Evolutionary conservation across 1,140 invertebrate species (phyloP).

Genomic region (Ceratina japonica): DNA sequence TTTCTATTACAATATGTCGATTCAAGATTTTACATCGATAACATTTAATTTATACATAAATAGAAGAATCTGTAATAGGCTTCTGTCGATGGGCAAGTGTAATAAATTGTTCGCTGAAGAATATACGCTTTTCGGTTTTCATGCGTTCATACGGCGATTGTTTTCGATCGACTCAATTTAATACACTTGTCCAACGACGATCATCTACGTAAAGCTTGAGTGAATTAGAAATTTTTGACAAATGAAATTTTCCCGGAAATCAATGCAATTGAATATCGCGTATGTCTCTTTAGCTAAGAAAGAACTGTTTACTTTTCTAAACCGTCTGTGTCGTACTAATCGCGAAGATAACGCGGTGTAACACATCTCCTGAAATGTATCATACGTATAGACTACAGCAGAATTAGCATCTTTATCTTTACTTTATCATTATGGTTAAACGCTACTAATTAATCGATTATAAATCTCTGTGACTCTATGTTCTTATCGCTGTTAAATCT

Average conservation of each 20-base stretch:
- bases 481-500: conserved; percentile 55
- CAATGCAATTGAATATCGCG: conserved; percentile 6
- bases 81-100: conserved; percentile 30
- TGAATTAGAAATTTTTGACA: conserved; percentile 2
- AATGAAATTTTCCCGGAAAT: conserved; percentile 9
- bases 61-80: conserved; percentile 43
- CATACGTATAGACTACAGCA: conserved; percentile 48
- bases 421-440: conserved; percentile 48
- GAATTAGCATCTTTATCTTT: conserved; percentile 46
- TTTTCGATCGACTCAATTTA: conserved; percentile 36
- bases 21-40: conserved; percentile 68
- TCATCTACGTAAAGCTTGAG: conserved; percentile 37
- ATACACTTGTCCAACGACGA: conserved; percentile 29
- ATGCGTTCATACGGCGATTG: not conserved
- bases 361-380: conserved; percentile 27
- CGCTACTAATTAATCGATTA: conserved; percentile 50
- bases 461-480: conserved; percentile 59
- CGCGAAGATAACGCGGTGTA: conserved; percentile 33
- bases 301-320: conserved; percentile 12
- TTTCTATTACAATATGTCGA: conserved; percentile 67
- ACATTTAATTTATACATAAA: conserved; percentile 59
- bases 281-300: not conserved
- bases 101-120: conserved; percentile 35
- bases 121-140: conserved; percentile 17
- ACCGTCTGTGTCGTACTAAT: conserved; percentile 10